phyloP scores from a whole-genome alignment of 1,140 invertebrate species.

The Arctopsyche grandis region DNA sequence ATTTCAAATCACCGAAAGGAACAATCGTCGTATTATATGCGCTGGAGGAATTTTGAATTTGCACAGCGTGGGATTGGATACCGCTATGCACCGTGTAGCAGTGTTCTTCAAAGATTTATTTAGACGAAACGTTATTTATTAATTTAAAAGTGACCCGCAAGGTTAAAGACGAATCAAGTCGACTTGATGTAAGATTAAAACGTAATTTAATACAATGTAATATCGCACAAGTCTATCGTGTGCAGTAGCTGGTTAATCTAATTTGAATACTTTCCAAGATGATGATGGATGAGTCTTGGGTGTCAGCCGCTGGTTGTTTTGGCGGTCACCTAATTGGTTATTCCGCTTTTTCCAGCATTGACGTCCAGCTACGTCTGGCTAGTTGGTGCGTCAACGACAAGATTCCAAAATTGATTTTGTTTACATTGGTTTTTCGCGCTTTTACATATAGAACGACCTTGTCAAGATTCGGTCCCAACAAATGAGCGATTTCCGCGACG shows the following conservation, averaged over 20 bases:
- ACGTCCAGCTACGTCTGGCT: conserved; percentile 9
- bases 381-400: not conserved
- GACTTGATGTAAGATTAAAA: too few species aligned
- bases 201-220: too few species aligned
- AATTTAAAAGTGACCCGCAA: too few species aligned
- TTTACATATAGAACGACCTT: conserved; percentile 31
- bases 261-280: not conserved
- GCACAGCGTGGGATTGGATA: not conserved
- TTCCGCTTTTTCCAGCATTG: conserved; percentile 13
- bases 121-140: too few species aligned
- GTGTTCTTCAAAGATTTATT: too few species aligned
- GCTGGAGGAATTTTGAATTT: not conserved
- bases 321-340: conserved; percentile 9
- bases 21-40: not conserved
- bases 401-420: conserved; percentile 26
- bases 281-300: not conserved
- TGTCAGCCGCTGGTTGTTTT: not conserved
- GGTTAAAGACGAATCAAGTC: too few species aligned
- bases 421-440: conserved; percentile 19
- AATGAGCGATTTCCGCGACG: not conserved
- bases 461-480: not conserved
- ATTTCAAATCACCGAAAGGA: conserved; percentile 3
- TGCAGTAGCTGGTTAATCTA: not conserved
- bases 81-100: too few species aligned
- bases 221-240: too few species aligned